Evolutionary conservation across 35 echinoderm and acorn worm species (phyloP).

Genomic region (Stichopus chloronotus): DNA sequence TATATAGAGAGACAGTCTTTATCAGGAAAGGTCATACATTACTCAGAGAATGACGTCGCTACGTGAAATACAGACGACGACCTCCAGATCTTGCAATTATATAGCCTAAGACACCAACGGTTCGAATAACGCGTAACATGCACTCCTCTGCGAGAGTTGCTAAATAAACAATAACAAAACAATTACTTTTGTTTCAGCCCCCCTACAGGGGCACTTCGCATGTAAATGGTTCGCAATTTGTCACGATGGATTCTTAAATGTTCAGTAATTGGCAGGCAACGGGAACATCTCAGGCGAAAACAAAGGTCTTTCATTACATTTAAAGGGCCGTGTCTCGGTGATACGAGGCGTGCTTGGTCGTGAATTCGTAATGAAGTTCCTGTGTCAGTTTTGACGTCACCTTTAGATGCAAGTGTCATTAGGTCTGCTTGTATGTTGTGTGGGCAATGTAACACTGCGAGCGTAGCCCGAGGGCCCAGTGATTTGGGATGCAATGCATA

Average conservation of each 20-base stretch:
- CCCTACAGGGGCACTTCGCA: neutral
- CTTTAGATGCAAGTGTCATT: no score
- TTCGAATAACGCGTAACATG: neutral
- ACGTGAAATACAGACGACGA: neutral
- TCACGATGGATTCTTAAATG: conserved; percentile 2
- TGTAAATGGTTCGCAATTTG: conserved; percentile 19
- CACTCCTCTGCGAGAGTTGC: neutral
- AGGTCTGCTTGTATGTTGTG: no score
- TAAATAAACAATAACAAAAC: conserved; percentile 25
- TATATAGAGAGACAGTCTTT: neutral
- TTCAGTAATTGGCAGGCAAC: conserved; percentile 8
- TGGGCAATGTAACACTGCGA: no score
- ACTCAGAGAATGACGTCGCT: neutral
- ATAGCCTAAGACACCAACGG: neutral
- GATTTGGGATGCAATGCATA: no score
- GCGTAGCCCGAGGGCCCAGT: no score
- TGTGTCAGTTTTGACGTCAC: no score
- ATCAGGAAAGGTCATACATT: neutral
- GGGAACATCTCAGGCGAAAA: neutral
- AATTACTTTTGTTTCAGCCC: conserved; percentile 37
- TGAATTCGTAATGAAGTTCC: no score
- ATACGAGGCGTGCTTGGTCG: neutral
- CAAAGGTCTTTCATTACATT: neutral
- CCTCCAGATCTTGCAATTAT: neutral
- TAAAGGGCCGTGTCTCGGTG: neutral